Percentiles rank a stretch among this genome's conserved stretches.
Conservation (phyloP, 2,113 vertebrate species). For the Jaculus jaculus region DNA sequence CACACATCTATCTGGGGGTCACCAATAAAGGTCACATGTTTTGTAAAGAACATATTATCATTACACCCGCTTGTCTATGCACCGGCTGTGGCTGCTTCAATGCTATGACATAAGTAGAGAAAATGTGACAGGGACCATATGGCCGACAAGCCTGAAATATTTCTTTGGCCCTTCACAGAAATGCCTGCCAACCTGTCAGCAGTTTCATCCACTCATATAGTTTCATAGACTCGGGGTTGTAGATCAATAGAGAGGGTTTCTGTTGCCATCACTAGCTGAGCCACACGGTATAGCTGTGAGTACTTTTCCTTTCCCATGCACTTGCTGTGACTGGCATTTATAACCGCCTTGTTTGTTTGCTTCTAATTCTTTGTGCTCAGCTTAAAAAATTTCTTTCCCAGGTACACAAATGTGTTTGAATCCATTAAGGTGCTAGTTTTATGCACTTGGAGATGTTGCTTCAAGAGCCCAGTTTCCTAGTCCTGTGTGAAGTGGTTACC, state of each 20-base stretch:
- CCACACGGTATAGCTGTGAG: neutral
- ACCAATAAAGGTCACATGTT: neutral
- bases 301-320: neutral
- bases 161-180: conserved; percentile 5
- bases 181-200: neutral
- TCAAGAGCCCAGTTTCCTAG: neutral
- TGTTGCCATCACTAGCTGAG: neutral
- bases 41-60: neutral
- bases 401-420: neutral
- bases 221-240: neutral
- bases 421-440: neutral
- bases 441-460: neutral
- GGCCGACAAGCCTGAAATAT: conserved; percentile 2
- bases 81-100: neutral
- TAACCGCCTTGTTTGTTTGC: neutral
- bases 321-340: neutral
- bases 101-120: neutral
- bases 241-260: neutral
- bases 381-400: neutral
- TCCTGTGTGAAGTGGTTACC: neutral
- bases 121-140: neutral
- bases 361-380: neutral
- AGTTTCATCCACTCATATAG: neutral
- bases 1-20: neutral
- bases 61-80: neutral